phyloP scores from a whole-genome alignment of 2,888 invertebrate genomes.

The Drosophila parthenogenetica region DNA sequence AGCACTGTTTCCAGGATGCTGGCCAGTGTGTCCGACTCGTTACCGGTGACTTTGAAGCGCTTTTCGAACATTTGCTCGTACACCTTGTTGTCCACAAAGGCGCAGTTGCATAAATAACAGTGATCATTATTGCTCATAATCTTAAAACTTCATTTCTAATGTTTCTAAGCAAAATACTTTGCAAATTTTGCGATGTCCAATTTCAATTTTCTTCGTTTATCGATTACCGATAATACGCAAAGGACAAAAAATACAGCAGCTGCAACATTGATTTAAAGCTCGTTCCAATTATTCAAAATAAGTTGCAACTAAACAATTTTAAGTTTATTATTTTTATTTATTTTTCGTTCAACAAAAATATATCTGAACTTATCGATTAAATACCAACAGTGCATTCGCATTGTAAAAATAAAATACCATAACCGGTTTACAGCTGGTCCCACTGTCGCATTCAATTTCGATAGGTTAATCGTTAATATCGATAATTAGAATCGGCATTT shows the following conservation, averaged over 20 bases:
- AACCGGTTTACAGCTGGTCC: conserved; percentile 29
- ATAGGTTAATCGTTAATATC: conserved; percentile 19
- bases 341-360: no score
- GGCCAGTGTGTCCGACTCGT: conserved; percentile 19
- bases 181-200: background rate
- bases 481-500: conserved; percentile 27
- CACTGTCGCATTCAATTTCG: conserved; percentile 17
- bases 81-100: conserved; percentile 22
- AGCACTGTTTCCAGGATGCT: conserved; percentile 24
- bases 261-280: no score
- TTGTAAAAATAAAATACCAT: conserved; percentile 8
- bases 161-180: background rate
- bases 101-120: conserved; percentile 42
- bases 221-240: background rate
- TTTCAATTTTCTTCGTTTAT: background rate
- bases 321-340: background rate
- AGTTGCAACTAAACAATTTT: background rate
- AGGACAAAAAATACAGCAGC: no score
- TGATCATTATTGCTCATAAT: conserved; percentile 1
- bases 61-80: conserved; percentile 45
- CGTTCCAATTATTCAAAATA: no score
- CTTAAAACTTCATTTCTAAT: background rate
- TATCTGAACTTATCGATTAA: background rate
- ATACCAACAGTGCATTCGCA: background rate
- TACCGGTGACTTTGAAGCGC: conserved; percentile 24